Base-by-base conservation (phyloP, 2,113 vertebrate genomes). In the Coturnix japonica region DNA sequence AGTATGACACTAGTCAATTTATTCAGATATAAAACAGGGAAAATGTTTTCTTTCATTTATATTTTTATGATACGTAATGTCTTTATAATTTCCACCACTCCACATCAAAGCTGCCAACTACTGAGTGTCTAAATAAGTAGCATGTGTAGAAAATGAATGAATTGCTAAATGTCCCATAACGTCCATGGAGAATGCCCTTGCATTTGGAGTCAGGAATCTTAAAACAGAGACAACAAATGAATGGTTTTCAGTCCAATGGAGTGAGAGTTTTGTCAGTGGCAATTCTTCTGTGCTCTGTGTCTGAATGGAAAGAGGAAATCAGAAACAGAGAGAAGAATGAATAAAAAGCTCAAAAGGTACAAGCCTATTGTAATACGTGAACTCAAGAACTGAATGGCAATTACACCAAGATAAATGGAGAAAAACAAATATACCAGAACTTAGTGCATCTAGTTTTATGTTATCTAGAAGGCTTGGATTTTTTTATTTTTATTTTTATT, bases 161-260 rank as follows among this genome's bases (percentile, higher is more conserved):
- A 97, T 95, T 98, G 96, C 94, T 98, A 98, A 98, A 98, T 98
- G 97, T 98, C 96, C 97, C 97, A 98, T 98, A 98, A 97, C 17
- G 3, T 98, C 97, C 97, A 93, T 77, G 80, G 97, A 98, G 97
- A 98, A 97, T 98, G 97, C 94, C 73, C 95, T 92, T 96, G 87
- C 88, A 96, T 95, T 97, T 96, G 95, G 95, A 98, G 94, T 97
- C 91, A 91, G 82, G 91, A 97, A 94, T 97, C 96, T 97, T 97
- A 97, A 97, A 97, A 98, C 73, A 96, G 97, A 97, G 97, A 97
- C 1, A 1, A 96, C 95, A 98, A 97, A 98, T 97, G 95, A 98
- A 97, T 95, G 95, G 93, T 97, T 98, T 98, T 97, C 97, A 97
- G 95, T 97, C 90, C 97, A 97, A 53, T 95, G 95, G 94, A 97